These are phyloP conservation scores for Pseudococcus viburni DNA, from an alignment of 2,888 invertebrate species.

Conservation along the genomic window DNA sequence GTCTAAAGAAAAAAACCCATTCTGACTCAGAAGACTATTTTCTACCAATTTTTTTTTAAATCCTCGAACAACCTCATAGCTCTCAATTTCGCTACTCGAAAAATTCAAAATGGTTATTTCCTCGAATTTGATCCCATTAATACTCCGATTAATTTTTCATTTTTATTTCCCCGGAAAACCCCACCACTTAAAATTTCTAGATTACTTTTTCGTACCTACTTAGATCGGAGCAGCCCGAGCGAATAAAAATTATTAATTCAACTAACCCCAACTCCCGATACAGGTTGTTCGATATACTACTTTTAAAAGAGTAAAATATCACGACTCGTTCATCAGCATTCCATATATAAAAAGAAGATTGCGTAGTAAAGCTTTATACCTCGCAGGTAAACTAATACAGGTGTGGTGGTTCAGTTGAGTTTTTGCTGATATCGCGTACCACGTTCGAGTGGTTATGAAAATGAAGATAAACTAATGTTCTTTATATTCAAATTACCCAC, in stretches of 20 bases:
- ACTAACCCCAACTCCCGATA: background rate
- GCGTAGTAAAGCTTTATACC: conserved; percentile 10
- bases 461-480: conserved; percentile 39
- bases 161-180: too few species aligned
- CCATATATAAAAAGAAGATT: conserved; percentile 26
- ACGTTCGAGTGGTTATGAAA: conserved; percentile 15
- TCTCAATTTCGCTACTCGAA: too few species aligned
- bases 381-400: conserved; percentile 39
- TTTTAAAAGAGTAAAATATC: conserved; percentile 19
- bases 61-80: too few species aligned
- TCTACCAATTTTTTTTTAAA: too few species aligned
- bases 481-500: conserved; percentile 28
- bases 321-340: conserved; percentile 23
- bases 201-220: too few species aligned
- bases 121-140: too few species aligned
- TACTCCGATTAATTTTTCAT: too few species aligned
- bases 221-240: too few species aligned
- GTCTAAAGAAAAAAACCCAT: too few species aligned
- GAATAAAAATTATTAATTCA: conserved; percentile 20
- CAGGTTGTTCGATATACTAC: background rate
- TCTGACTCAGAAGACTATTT: too few species aligned
- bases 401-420: conserved; percentile 1
- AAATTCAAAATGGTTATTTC: too few species aligned
- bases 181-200: too few species aligned
- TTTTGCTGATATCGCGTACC: conserved; percentile 13